phyloP scores from a whole-genome alignment of 2,888 invertebrate species.

The Rugalucina vietnamica region DNA sequence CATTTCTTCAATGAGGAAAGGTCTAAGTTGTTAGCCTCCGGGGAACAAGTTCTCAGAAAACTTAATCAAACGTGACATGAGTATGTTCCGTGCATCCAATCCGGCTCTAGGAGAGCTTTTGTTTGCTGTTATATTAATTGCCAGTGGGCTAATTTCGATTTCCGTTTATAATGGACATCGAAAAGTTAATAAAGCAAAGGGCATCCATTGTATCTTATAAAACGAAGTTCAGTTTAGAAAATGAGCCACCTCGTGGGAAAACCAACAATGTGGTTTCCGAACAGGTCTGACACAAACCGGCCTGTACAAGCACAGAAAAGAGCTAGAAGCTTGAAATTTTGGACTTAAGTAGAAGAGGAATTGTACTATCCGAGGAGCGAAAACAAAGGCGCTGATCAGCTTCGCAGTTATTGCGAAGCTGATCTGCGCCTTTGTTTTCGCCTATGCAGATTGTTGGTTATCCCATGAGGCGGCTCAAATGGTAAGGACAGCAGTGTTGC shows the following conservation, averaged over 20 bases:
- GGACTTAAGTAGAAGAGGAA: no score
- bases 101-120: neutral
- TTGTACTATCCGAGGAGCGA: no score
- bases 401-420: no score
- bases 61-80: neutral
- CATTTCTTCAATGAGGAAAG: neutral
- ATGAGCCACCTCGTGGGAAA: neutral
- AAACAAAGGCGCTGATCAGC: no score
- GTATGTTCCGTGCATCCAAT: neutral
- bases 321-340: no score
- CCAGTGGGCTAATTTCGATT: neutral
- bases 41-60: neutral
- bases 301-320: no score
- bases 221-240: neutral
- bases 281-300: neutral
- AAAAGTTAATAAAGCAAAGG: neutral
- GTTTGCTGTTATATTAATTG: neutral
- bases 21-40: slow-evolving; percentile 2
- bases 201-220: neutral
- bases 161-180: neutral
- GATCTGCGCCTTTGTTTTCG: no score
- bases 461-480: no score
- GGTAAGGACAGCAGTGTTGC: no score
- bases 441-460: no score
- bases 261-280: neutral